A percentile compares a stretch with the other conserved stretches of the same genome.
Conservation (phyloP, 2,797 vertebrate genomes). For the Podarcis lilfordi region DNA sequence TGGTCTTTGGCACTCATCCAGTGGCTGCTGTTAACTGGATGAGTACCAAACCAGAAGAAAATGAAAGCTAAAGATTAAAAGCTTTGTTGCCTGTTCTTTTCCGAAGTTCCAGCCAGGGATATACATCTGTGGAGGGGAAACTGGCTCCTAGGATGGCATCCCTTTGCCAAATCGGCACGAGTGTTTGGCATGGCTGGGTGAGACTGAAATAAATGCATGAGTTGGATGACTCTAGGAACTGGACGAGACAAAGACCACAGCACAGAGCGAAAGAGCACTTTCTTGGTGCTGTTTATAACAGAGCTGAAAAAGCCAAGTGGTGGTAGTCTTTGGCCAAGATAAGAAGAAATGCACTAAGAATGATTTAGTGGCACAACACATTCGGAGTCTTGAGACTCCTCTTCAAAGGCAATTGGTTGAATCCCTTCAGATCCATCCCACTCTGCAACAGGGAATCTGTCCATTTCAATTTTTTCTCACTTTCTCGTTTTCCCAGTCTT, state of each 20-base stretch:
- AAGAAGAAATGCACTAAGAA: neutral
- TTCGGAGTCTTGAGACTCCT: neutral
- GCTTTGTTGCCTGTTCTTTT: neutral
- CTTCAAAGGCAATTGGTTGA: neutral
- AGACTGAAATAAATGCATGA: constrained; percentile 52
- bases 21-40: constrained; percentile 14
- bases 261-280: neutral
- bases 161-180: constrained; percentile 59
- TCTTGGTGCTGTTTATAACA: constrained; percentile 14
- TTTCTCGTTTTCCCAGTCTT: too few relatives aligned
- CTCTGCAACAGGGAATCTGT: neutral
- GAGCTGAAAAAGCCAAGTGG: neutral
- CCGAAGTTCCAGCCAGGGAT: constrained; percentile 54
- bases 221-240: neutral
- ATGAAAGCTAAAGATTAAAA: constrained; percentile 62
- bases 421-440: neutral
- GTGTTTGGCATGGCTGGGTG: constrained; percentile 55
- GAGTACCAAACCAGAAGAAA: constrained; percentile 57
- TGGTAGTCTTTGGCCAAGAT: neutral
- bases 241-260: neutral
- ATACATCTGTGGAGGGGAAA: constrained; percentile 64
- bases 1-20: constrained; percentile 40
- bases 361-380: neutral
- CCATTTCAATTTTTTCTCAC: too few relatives aligned
- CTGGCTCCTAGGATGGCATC: constrained; percentile 50